Evolutionary conservation across 2,113 vertebrate genomes (phyloP).

Genomic region (Oncorhynchus mykiss): DNA sequence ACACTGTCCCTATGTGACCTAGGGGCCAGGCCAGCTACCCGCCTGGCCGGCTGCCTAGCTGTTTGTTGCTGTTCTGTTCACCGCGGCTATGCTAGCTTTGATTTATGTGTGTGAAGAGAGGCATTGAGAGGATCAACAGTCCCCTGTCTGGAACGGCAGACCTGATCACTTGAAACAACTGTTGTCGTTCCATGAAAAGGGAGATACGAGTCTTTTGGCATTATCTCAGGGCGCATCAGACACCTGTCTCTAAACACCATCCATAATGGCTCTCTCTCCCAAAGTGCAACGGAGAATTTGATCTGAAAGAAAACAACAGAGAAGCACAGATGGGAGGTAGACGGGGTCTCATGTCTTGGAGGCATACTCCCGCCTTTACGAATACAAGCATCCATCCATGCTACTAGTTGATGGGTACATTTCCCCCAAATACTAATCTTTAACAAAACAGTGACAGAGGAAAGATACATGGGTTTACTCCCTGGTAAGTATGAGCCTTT

Average conservation of each 20-base stretch:
- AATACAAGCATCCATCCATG: conserved; percentile 30
- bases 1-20: conserved; percentile 33
- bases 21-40: neutral
- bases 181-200: conserved; percentile 62
- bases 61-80: conserved; percentile 21
- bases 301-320: conserved; percentile 27
- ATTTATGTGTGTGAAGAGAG: conserved; percentile 55
- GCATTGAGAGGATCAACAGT: conserved; percentile 50
- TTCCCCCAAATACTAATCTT: too few species aligned
- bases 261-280: conserved; percentile 46
- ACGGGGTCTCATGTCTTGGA: conserved; percentile 17
- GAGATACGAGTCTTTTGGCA: conserved; percentile 59
- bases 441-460: too few species aligned
- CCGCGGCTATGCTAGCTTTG: conserved; percentile 30
- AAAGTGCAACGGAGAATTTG: conserved; percentile 23
- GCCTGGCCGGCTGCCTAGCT: neutral
- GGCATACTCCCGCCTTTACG: conserved; percentile 28
- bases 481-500: too few species aligned
- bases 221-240: conserved; percentile 69
- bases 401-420: too few species aligned
- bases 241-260: conserved; percentile 68
- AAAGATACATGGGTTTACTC: too few species aligned
- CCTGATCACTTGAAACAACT: conserved; percentile 68
- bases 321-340: conserved; percentile 8
- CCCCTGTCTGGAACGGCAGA: conserved; percentile 60